Conservation (phyloP, 2,113 vertebrate genomes). For the Antechinus stuartii region DNA sequence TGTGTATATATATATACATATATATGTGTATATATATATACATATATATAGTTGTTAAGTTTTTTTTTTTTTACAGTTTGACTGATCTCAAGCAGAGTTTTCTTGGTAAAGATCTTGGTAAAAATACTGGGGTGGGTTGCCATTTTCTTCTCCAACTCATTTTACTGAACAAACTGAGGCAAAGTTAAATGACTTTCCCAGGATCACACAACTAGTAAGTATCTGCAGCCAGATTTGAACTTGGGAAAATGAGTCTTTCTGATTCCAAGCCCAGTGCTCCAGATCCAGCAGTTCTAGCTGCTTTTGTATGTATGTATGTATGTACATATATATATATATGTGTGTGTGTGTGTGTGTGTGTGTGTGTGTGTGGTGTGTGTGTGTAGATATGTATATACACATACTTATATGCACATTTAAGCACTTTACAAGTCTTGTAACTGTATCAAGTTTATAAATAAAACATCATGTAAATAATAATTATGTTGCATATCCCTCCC, state of each 20-base stretch:
- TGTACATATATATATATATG: fast-evolving
- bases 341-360: not conserved
- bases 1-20: too few relatives aligned
- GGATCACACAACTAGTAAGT: not conserved
- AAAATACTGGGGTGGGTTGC: not conserved
- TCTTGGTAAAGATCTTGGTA: not conserved
- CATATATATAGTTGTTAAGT: not conserved
- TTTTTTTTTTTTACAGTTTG: not conserved
- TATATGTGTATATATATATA: too few relatives aligned
- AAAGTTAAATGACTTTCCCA: too few relatives aligned
- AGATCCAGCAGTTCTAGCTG: not conserved
- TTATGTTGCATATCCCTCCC: not conserved
- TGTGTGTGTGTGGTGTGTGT: too few relatives aligned
- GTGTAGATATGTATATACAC: not conserved
- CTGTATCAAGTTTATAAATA: not conserved
- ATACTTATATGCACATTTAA: not conserved
- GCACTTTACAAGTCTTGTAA: not conserved
- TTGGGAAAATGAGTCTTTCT: too few relatives aligned
- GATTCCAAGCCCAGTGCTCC: not conserved
- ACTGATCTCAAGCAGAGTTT: not conserved
- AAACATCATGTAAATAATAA: not conserved
- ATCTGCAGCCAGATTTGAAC: not conserved
- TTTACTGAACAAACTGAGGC: not conserved
- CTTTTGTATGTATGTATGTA: too few relatives aligned
- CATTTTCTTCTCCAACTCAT: not conserved